Evolutionary conservation across 2,888 invertebrate species (phyloP).

Genomic region (Diarsia rubi): DNA sequence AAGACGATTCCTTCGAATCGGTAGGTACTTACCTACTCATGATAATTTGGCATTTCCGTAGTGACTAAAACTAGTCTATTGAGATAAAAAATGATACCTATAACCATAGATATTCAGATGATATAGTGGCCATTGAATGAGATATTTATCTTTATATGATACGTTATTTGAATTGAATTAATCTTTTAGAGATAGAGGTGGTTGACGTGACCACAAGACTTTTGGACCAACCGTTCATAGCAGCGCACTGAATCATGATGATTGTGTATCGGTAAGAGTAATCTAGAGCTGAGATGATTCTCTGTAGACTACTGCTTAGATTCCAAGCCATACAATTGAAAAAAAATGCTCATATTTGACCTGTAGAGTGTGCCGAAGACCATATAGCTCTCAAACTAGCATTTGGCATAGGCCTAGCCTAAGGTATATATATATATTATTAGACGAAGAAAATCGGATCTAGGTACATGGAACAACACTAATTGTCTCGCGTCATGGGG

Average conservation of each 20-base stretch:
- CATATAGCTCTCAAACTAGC: too few species aligned
- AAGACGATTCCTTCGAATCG: not conserved
- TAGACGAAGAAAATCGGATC: too few species aligned
- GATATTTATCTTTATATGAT: slow-evolving; percentile 36
- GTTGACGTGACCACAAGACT: not conserved
- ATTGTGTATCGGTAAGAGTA: not conserved
- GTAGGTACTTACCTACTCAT: slow-evolving; percentile 11
- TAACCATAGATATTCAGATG: slow-evolving; percentile 19
- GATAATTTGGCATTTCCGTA: slow-evolving; percentile 49
- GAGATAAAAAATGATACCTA: slow-evolving; percentile 34
- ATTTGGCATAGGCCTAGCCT: too few species aligned
- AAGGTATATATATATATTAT: too few species aligned
- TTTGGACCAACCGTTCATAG: not conserved
- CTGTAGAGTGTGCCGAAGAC: too few species aligned
- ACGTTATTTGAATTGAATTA: slow-evolving; percentile 40
- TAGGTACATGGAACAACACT: too few species aligned
- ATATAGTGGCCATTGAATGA: slow-evolving; percentile 12
- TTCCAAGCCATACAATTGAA: too few species aligned
- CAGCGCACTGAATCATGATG: not conserved
- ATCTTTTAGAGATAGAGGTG: not conserved
- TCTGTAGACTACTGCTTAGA: too few species aligned
- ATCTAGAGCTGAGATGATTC: too few species aligned
- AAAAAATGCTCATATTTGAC: too few species aligned
- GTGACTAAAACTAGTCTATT: slow-evolving; percentile 20
- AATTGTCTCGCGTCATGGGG: too few species aligned